phyloP scores from a whole-genome alignment of 2,888 invertebrate species.

The Tupiocoris notatus region DNA sequence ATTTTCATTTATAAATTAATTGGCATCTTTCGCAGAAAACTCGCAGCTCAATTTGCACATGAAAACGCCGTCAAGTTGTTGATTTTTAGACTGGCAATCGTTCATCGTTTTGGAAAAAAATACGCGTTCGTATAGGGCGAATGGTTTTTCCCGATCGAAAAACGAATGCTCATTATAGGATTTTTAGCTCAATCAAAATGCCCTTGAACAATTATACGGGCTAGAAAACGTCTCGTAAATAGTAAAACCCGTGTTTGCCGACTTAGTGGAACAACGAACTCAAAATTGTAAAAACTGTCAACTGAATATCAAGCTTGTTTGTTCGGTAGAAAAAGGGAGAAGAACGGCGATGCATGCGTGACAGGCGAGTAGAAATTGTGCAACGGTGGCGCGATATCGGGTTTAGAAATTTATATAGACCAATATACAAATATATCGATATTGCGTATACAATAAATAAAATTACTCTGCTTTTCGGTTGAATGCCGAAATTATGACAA shows the following conservation, averaged over 20 bases:
- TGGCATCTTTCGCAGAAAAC: too few species aligned
- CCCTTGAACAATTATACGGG: not conserved
- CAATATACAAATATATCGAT: not conserved
- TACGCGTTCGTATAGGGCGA: too few species aligned
- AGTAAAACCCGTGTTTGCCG: conserved; percentile 19
- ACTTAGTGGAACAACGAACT: conserved; percentile 1
- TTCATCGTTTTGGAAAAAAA: too few species aligned
- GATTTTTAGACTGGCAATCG: too few species aligned
- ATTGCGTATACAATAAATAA: too few species aligned
- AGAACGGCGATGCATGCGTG: not conserved
- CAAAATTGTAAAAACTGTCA: not conserved
- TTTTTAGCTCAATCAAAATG: not conserved
- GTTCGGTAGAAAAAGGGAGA: not conserved
- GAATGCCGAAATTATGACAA: too few species aligned
- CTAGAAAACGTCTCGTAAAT: conserved; percentile 6
- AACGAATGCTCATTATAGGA: too few species aligned
- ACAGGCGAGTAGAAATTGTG: not conserved
- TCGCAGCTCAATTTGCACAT: too few species aligned
- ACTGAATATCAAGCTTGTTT: not conserved
- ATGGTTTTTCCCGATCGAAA: too few species aligned
- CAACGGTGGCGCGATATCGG: not conserved
- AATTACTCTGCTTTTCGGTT: too few species aligned
- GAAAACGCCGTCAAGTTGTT: too few species aligned
- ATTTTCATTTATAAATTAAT: too few species aligned
- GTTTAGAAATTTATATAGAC: not conserved